A percentile compares a stretch with the other conserved stretches of the same genome.
Evolutionary conservation across 2,113 vertebrate species (phyloP).

Genomic region (Alligator sinensis): DNA sequence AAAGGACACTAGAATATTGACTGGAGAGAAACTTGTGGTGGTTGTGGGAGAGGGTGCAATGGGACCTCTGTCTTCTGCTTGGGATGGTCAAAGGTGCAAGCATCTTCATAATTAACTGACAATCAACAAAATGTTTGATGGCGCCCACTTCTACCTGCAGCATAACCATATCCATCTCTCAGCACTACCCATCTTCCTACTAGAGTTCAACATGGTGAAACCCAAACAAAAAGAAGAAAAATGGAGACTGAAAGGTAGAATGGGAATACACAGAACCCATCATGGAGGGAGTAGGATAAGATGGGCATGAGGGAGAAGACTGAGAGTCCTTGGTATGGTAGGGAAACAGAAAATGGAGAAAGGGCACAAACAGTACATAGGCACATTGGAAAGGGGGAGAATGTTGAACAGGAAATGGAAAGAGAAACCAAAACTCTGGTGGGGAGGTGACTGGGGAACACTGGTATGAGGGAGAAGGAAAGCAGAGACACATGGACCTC

Average conservation of each 20-base stretch:
- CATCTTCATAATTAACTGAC: neutral
- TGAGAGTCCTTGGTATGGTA: neutral
- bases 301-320: neutral
- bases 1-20: neutral
- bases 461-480: rapidly evolving
- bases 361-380: rapidly evolving
- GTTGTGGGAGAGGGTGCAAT: too few relatives aligned
- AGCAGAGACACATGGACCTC: neutral
- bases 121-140: neutral
- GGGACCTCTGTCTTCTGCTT: neutral
- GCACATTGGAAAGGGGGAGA: neutral
- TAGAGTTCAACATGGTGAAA: neutral
- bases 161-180: neutral
- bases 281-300: neutral
- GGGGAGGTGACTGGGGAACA: rapidly evolving
- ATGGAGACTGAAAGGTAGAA: too few relatives aligned
- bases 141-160: neutral
- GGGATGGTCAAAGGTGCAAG: neutral
- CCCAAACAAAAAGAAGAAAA: neutral
- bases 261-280: too few relatives aligned
- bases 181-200: neutral
- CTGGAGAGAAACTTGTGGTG: neutral
- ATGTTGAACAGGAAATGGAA: rapidly evolving
- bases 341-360: neutral
- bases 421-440: neutral